Evolutionary conservation across 1,140 invertebrate species (phyloP).

Genomic region (Penaeus indicus): DNA sequence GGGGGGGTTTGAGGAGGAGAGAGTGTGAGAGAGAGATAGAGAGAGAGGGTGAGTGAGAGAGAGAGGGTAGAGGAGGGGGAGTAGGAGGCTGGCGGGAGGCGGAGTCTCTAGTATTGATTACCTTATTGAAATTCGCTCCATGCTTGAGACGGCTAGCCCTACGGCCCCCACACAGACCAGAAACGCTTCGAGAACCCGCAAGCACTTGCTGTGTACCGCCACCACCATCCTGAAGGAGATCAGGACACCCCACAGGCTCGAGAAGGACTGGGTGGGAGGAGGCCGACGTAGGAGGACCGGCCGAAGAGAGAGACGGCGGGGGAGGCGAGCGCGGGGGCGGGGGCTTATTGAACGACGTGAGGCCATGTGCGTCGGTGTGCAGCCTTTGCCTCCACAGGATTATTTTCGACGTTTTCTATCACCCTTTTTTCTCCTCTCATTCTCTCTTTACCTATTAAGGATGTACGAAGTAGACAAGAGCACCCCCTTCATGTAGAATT

Average conservation of each 20-base stretch:
- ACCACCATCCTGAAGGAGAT: slow-evolving; percentile 15
- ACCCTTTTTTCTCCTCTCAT: no score
- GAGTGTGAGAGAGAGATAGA: slow-evolving; percentile 36
- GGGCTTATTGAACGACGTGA: slow-evolving; percentile 22
- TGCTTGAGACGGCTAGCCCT: slow-evolving; percentile 57
- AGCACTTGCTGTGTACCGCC: slow-evolving; percentile 8
- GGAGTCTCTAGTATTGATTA: slow-evolving; percentile 63
- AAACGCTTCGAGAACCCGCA: slow-evolving; percentile 1
- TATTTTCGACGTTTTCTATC: no score
- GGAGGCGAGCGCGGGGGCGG: slow-evolving; percentile 7
- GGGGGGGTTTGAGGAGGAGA: slow-evolving; percentile 6
- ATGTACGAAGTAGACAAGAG: no score
- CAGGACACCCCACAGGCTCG: slow-evolving; percentile 4
- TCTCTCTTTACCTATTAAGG: no score
- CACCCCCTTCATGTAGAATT: no score
- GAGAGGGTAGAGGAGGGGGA: not conserved
- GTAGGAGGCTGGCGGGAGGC: slow-evolving; percentile 56
- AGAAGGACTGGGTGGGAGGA: slow-evolving; percentile 10
- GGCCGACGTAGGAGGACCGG: not conserved
- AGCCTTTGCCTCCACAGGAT: no score
- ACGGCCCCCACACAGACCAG: not conserved
- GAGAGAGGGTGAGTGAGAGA: slow-evolving; percentile 37
- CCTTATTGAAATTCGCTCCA: slow-evolving; percentile 63
- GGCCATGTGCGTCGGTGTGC: not conserved
- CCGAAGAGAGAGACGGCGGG: not conserved